These are phyloP conservation scores for Anodontia alba DNA, from an alignment of 2,888 invertebrate species.

Conservation along the genomic window DNA sequence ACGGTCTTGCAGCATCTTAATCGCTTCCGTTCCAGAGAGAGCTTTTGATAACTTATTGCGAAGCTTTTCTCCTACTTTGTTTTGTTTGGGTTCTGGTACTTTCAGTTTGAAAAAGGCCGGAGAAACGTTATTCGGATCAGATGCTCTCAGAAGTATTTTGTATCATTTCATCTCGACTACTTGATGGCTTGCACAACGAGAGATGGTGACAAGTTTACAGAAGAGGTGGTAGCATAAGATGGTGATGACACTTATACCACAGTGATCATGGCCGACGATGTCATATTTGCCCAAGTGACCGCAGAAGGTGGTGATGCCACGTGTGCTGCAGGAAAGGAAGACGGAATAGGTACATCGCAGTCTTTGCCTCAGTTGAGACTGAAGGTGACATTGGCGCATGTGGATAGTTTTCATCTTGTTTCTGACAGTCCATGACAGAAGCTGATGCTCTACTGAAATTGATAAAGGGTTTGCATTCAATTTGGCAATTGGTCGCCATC, in stretches of 20 bases:
- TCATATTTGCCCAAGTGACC: too few species aligned
- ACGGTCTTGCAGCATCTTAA: background rate
- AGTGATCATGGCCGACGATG: background rate
- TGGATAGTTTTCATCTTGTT: too few species aligned
- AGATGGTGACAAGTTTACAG: background rate
- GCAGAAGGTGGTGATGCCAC: too few species aligned
- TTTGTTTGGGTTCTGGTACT: background rate
- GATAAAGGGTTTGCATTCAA: background rate
- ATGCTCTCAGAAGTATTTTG: background rate
- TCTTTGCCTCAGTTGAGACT: background rate
- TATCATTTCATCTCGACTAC: background rate
- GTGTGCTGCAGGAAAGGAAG: background rate
- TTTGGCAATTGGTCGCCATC: background rate
- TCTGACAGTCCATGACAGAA: too few species aligned
- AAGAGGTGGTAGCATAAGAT: background rate
- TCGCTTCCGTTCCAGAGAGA: background rate
- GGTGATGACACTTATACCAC: background rate
- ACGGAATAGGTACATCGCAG: too few species aligned
- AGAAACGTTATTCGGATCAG: background rate
- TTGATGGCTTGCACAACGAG: background rate
- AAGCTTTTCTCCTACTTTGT: background rate
- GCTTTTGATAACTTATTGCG: background rate
- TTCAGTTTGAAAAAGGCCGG: too few species aligned
- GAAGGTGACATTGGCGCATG: too few species aligned
- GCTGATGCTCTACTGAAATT: too few species aligned